A percentile compares a stretch with the other conserved stretches of the same genome.
These are phyloP conservation scores for Brachypteracias leptosomus DNA, from an alignment of 2,113 vertebrate genomes.

Conservation along the genomic window DNA sequence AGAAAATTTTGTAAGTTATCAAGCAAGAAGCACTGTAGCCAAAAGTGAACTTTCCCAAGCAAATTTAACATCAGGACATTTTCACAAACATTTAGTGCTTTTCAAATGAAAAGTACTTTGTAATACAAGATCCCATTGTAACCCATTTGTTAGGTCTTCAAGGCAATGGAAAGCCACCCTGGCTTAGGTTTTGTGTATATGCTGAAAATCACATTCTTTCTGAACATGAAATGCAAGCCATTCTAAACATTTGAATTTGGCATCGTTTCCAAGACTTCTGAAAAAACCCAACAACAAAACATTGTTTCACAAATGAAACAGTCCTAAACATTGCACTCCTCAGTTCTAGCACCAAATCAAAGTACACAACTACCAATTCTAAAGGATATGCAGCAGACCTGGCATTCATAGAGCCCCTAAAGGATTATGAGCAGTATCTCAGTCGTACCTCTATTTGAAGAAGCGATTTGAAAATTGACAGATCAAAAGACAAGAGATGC, in stretches of 20 bases:
- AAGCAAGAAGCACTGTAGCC: neutral
- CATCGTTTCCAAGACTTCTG: neutral
- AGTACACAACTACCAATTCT: neutral
- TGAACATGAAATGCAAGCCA: neutral
- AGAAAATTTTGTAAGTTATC: neutral
- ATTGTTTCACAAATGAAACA: neutral
- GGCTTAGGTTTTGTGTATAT: neutral
- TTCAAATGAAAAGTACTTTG: neutral
- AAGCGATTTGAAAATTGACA: conserved; percentile 94
- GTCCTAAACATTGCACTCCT: neutral
- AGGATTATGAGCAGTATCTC: neutral
- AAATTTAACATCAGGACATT: neutral
- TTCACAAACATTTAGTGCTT: neutral
- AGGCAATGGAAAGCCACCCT: neutral
- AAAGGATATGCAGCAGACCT: neutral
- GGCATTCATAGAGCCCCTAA: neutral
- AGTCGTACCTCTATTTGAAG: conserved; percentile 91
- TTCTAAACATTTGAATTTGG: neutral
- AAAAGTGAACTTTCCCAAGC: neutral
- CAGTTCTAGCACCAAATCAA: neutral
- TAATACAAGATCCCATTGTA: neutral
- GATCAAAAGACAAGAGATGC: conserved; percentile 86
- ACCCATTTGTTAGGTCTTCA: neutral
- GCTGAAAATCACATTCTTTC: neutral
- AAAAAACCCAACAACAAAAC: neutral